These are phyloP conservation scores for Pomacea maculata DNA, from an alignment of 1,140 invertebrate species.

Conservation along the genomic window DNA sequence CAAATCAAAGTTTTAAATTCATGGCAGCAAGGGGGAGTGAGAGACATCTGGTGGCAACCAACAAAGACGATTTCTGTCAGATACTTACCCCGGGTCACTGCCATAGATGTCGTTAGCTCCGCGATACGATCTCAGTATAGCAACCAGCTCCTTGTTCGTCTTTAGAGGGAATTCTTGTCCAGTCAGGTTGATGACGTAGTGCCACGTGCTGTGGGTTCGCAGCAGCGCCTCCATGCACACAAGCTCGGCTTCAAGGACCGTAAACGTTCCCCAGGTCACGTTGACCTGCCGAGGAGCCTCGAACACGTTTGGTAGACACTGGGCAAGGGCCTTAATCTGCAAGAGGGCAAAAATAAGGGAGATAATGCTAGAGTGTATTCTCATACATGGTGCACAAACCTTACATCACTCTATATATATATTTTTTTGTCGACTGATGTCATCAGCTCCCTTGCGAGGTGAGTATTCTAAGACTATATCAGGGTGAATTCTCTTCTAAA, in stretches of 20 bases:
- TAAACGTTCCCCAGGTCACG: conserved; percentile 37
- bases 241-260: conserved; percentile 38
- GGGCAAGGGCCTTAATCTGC: conserved; percentile 36
- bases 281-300: conserved; percentile 25
- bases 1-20: no score
- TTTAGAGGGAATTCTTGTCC: conserved; percentile 53
- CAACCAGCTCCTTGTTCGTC: conserved; percentile 49
- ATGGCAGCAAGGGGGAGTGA: no score
- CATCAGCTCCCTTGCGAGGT: no score
- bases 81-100: conserved; percentile 22
- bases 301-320: conserved; percentile 56
- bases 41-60: no score
- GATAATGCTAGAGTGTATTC: no score
- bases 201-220: conserved; percentile 37
- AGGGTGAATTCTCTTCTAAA: no score
- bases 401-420: no score
- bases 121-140: conserved; percentile 40
- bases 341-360: no score
- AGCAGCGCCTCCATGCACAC: conserved; percentile 41
- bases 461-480: no score
- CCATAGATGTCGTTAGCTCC: conserved; percentile 44
- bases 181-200: conserved; percentile 53
- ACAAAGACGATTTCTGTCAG: no score
- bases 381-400: no score
- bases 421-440: no score